These are phyloP conservation scores for Sepiola atlantica DNA, from an alignment of 2,888 invertebrate genomes.

Conservation along the genomic window DNA sequence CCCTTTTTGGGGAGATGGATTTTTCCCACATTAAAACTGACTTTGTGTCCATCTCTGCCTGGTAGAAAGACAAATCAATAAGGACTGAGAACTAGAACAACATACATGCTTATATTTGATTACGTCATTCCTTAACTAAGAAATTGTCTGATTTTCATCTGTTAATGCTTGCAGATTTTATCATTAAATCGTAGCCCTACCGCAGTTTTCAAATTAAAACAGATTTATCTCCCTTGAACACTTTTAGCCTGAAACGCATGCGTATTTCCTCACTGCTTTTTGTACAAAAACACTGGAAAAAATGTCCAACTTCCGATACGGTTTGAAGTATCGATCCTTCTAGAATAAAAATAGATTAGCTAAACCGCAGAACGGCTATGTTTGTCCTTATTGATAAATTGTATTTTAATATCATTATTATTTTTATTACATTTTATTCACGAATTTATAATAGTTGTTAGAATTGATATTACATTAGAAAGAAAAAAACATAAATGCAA, in stretches of 20 bases:
- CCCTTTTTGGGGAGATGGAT: too few relatives aligned
- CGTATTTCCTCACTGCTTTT: not conserved
- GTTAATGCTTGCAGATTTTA: too few relatives aligned
- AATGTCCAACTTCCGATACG: not conserved
- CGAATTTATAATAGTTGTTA: not conserved
- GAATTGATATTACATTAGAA: not conserved
- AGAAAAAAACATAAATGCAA: not conserved
- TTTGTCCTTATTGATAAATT: not conserved
- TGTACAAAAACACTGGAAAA: not conserved
- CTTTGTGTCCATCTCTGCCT: too few relatives aligned
- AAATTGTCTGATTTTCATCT: too few relatives aligned
- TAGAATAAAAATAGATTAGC: not conserved
- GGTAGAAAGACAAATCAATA: too few relatives aligned
- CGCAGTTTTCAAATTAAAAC: not conserved
- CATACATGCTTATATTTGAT: too few relatives aligned
- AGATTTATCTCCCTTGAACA: slow-evolving; percentile 32
- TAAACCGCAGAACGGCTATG: not conserved
- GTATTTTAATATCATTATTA: not conserved
- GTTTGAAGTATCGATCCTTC: not conserved
- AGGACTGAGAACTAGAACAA: too few relatives aligned
- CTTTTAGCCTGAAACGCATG: not conserved
- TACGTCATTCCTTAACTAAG: too few relatives aligned
- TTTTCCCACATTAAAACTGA: too few relatives aligned
- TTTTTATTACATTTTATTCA: not conserved
- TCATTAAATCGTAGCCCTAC: too few relatives aligned